These are phyloP conservation scores for Arctocebus calabarensis DNA, from an alignment of 2,797 vertebrate species.

Conservation along the genomic window DNA sequence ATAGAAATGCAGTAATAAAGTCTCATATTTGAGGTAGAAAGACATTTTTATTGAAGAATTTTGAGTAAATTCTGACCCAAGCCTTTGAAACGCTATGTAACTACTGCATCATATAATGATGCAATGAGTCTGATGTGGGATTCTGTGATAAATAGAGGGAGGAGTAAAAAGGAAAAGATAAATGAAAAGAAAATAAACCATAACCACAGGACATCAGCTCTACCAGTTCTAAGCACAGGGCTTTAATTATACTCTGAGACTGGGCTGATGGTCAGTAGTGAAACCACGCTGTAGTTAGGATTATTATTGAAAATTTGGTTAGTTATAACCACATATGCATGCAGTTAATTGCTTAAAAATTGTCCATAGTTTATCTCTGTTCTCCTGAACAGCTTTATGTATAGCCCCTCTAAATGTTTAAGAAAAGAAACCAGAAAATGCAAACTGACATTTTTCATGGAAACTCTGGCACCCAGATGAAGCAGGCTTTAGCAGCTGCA, in stretches of 20 bases:
- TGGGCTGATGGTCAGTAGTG: background rate
- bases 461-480: background rate
- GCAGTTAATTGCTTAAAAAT: background rate
- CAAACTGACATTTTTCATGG: background rate
- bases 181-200: background rate
- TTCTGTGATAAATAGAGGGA: background rate
- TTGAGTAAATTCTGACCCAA: conserved; percentile 35
- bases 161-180: background rate
- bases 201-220: background rate
- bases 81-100: background rate
- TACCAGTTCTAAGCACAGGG: background rate
- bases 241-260: background rate
- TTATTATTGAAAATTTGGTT: background rate
- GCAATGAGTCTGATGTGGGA: background rate
- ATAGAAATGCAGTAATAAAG: background rate
- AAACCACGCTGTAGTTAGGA: background rate
- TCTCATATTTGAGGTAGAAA: background rate
- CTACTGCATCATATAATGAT: background rate
- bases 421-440: conserved; percentile 2
- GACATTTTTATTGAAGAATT: background rate
- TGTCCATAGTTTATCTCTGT: background rate
- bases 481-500: background rate
- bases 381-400: background rate
- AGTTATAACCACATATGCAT: background rate
- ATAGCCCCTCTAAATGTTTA: background rate